These are phyloP conservation scores for Cerastis leucographa DNA, from an alignment of 2,888 invertebrate genomes.

Conservation along the genomic window DNA sequence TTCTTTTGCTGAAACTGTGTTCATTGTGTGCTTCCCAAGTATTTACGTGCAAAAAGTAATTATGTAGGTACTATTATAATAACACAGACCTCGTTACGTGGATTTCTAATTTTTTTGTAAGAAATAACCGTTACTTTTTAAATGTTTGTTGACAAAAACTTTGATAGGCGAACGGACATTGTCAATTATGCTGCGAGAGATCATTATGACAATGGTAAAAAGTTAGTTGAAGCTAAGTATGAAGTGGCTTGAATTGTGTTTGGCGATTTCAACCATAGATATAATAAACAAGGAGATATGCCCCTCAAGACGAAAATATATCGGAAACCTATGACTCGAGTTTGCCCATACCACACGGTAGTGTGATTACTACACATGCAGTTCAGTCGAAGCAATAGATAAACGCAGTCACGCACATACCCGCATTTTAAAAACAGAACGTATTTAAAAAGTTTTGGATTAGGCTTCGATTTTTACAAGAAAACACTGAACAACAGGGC, in stretches of 20 bases:
- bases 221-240: constrained; percentile 1
- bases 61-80: constrained; percentile 54
- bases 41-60: constrained; percentile 57
- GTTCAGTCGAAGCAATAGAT: too few species aligned
- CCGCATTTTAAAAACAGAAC: too few species aligned
- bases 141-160: constrained; percentile 53
- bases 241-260: constrained; percentile 24
- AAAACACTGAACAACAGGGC: too few species aligned
- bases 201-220: constrained; percentile 49
- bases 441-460: too few species aligned
- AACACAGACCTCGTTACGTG: constrained; percentile 52
- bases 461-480: too few species aligned
- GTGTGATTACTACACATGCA: too few species aligned
- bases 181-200: constrained; percentile 27
- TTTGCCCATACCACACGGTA: too few species aligned
- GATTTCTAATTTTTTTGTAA: constrained; percentile 53
- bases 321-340: too few species aligned
- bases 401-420: too few species aligned
- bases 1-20: constrained; percentile 54
- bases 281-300: too few species aligned
- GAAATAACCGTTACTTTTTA: constrained; percentile 52
- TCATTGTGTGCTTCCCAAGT: constrained; percentile 42
- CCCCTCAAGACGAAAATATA: too few species aligned
- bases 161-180: constrained; percentile 18
- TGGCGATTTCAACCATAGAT: too few species aligned